Conservation (phyloP, 2,113 vertebrate genomes). For the Puntigrus tetrazona region DNA sequence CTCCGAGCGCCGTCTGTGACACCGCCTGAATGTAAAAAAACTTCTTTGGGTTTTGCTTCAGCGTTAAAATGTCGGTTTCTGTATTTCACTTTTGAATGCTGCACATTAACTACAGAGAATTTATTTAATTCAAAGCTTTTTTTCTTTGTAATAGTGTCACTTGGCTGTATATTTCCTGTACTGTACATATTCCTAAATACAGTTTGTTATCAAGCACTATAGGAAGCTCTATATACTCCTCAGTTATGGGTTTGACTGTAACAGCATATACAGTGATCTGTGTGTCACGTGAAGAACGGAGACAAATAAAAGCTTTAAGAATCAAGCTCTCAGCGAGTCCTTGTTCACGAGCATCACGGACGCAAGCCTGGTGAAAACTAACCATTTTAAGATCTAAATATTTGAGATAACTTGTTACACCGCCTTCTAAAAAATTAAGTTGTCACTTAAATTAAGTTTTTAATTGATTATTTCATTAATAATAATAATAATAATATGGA, state of each 20-base stretch:
- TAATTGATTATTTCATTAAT: too few species aligned
- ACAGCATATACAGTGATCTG: neutral
- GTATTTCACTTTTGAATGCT: neutral
- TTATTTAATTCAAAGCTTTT: neutral
- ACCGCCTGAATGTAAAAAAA: neutral
- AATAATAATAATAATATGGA: too few species aligned
- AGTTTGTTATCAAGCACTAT: neutral
- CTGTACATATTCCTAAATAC: neutral
- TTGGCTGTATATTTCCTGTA: conserved; percentile 2
- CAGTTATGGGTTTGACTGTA: neutral
- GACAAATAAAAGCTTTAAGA: conserved; percentile 11
- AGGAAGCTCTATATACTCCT: neutral
- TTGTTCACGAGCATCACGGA: too few species aligned
- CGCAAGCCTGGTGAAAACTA: too few species aligned
- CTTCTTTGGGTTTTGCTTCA: neutral
- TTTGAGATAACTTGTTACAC: too few species aligned
- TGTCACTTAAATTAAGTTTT: too few species aligned
- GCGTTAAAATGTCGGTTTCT: neutral
- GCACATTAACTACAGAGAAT: neutral
- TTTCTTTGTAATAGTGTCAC: neutral
- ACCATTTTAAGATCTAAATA: too few species aligned
- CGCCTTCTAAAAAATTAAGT: too few species aligned
- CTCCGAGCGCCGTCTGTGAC: neutral
- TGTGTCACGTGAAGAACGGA: neutral
- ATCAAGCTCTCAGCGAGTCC: neutral